These are phyloP conservation scores for Pseudocheirus occidentalis DNA, from an alignment of 2,797 vertebrate genomes.

Conservation along the genomic window DNA sequence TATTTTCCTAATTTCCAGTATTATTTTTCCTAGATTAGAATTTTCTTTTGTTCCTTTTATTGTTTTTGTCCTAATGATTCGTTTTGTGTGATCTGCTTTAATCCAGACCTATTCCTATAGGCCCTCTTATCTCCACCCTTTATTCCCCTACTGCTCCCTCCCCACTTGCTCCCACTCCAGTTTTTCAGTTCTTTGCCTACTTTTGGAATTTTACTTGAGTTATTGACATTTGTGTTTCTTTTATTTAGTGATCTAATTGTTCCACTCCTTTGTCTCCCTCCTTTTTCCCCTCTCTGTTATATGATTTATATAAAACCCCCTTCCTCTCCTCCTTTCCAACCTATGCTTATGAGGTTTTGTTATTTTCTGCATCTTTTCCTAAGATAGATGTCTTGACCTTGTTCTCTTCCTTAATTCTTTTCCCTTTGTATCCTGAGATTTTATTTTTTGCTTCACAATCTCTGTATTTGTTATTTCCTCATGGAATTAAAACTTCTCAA, in stretches of 20 bases:
- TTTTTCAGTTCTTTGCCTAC: not conserved
- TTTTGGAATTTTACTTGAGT: not conserved
- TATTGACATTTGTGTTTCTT: not conserved
- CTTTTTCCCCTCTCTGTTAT: not conserved
- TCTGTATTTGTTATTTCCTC: not conserved
- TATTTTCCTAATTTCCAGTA: not conserved
- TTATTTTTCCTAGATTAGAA: not conserved
- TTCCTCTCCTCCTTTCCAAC: not conserved
- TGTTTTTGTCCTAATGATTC: not conserved
- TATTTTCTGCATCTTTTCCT: slow-evolving; percentile 19
- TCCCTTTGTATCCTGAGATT: not conserved
- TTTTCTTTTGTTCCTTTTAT: not conserved
- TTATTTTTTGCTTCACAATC: not conserved
- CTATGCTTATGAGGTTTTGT: not conserved
- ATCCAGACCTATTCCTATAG: not conserved
- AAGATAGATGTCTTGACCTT: not conserved
- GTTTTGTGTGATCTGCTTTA: not conserved
- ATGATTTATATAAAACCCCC: not conserved
- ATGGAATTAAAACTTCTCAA: not conserved
- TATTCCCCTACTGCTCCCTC: not conserved
- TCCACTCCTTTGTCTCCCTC: not conserved
- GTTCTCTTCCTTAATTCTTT: not conserved
- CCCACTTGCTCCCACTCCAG: not conserved
- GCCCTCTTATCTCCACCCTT: not conserved
- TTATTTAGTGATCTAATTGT: not conserved